phyloP scores from a whole-genome alignment of 2,113 vertebrate genomes.

The Microtus pennsylvanicus region DNA sequence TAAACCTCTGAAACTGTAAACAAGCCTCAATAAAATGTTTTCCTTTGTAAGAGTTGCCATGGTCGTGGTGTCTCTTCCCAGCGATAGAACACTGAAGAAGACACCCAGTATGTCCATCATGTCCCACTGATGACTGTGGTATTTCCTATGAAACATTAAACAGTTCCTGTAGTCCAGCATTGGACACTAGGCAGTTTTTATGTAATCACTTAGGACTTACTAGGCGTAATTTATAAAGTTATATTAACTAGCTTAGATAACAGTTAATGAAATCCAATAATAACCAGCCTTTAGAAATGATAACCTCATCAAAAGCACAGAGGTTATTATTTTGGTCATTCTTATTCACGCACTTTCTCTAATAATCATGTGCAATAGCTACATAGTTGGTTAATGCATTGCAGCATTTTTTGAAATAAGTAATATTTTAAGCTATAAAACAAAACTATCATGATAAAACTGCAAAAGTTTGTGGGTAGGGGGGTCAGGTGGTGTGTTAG shows the following conservation, averaged over 20 bases:
- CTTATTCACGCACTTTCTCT: conserved; percentile 36
- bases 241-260: conserved; percentile 25
- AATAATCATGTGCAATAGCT: not conserved
- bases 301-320: conserved; percentile 36
- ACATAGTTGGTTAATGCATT: conserved; percentile 3
- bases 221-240: conserved; percentile 54
- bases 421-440: conserved; percentile 41
- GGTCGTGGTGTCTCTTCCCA: not conserved
- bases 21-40: not conserved
- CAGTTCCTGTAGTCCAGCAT: not conserved
- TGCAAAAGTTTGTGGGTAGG: not conserved
- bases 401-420: conserved; percentile 8
- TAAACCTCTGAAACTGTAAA: not conserved
- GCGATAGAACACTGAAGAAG: not conserved
- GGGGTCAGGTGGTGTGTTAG: not conserved
- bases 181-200: conserved; percentile 29
- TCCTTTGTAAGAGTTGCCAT: not conserved
- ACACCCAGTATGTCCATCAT: not conserved
- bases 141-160: conserved; percentile 35
- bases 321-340: conserved; percentile 49
- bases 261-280: conserved; percentile 46
- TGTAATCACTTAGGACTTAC: conserved; percentile 39
- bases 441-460: conserved; percentile 8
- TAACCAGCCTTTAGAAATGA: conserved; percentile 36
- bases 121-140: not conserved